Evolutionary conservation across 2,888 invertebrate genomes (phyloP), one percentile per base, ranked within the genome.

Genomic region (Frankliniella fusca): DNA sequence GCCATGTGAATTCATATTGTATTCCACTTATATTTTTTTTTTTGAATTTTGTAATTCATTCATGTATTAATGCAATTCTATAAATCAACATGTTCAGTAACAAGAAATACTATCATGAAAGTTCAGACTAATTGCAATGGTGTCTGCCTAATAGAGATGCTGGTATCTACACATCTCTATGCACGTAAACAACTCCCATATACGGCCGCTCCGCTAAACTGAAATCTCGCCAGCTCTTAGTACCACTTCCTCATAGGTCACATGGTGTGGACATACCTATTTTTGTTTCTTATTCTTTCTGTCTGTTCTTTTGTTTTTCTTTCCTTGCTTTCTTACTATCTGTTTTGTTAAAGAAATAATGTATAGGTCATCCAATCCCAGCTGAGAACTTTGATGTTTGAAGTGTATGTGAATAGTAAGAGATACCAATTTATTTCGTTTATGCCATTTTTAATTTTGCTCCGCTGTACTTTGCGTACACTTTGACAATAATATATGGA

Each of bases 161-260:
- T 27, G 70, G 70, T 76, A 76, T 23, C 27, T 9, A 76, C 70
- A 76, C 70, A 76, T 76, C 70, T 76, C 70, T 76, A 76, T 76
- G 70, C 70, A 76, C 9, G 27, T 76, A 27, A 23, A 27, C 27
- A 27, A 76, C 70, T 61, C 38, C 18, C 18, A 61, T n/a, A 7
- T 27, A 76, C 27, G 70, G 70, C 70, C 70, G 70, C 70, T 76
- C 70, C 70, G 70, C 70, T 27, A 76, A 76, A 76, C 70, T 76
- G 27, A 76, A 27, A 76, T 76, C 27, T 76, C 27, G 70, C 70
- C 70, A 76, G 70, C 70, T 76, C 70, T 76, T 76, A 76, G 70
- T 76, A 9, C 70, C 23, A 76, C 10, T 76, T 0, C 54, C 54
- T 15, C 18, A 20, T 54, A 20, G 20, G 15, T 54, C 15, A 15